Evolutionary conservation across 1,140 invertebrate genomes (phyloP).

Genomic region (Dreissena rostriformis): DNA sequence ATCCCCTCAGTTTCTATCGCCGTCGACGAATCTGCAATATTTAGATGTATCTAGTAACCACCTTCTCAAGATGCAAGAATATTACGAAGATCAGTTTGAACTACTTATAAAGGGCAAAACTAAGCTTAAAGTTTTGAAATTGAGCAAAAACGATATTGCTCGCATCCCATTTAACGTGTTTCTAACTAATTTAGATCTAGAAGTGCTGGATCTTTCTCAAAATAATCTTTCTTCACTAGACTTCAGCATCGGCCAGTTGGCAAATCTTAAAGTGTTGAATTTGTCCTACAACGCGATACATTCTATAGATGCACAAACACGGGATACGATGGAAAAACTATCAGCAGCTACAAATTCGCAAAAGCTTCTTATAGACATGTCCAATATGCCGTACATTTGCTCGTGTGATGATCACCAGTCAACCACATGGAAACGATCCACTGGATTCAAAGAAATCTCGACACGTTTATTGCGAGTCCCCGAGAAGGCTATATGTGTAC

Average conservation of each 20-base stretch:
- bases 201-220: constrained; percentile 1
- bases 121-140: neutral
- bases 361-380: no score
- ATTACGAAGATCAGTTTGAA: neutral
- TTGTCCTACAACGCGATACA: neutral
- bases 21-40: neutral
- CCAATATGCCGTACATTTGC: no score
- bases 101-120: neutral
- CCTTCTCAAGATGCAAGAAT: neutral
- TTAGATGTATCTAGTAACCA: constrained; percentile 14
- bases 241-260: neutral
- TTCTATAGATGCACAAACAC: neutral
- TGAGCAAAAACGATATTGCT: neutral
- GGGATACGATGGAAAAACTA: neutral
- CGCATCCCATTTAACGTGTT: neutral
- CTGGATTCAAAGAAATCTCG: no score
- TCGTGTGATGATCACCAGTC: neutral
- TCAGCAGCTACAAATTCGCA: neutral
- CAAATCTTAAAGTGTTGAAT: neutral
- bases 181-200: neutral
- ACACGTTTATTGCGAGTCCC: no score
- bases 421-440: neutral
- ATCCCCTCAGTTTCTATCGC: constrained; percentile 4
- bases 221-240: constrained; percentile 1
- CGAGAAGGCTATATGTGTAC: no score